phyloP scores from a whole-genome alignment of 2,113 vertebrate genomes.

The Sceloporus undulatus region DNA sequence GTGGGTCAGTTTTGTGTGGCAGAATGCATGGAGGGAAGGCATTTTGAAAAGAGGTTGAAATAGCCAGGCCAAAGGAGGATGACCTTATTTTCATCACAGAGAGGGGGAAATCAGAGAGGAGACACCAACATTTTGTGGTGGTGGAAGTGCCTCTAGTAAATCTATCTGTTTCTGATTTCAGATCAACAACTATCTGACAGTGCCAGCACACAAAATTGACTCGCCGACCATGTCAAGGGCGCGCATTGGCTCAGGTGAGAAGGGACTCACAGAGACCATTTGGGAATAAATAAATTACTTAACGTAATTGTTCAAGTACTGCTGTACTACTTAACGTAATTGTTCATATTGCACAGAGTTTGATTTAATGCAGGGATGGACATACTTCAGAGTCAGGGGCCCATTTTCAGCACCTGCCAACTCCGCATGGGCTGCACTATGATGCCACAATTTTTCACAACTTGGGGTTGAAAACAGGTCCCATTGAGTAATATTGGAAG shows the following conservation, averaged over 20 bases:
- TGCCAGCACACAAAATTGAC: constrained; percentile 86
- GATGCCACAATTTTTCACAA: too few relatives aligned
- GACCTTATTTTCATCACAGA: too few relatives aligned
- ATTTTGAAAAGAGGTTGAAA: not conserved
- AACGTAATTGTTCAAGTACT: not conserved
- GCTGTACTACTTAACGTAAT: too few relatives aligned
- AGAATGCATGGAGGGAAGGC: not conserved
- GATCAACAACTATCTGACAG: constrained; percentile 93
- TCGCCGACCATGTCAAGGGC: constrained; percentile 91
- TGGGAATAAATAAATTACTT: not conserved
- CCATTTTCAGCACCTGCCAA: too few relatives aligned
- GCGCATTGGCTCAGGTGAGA: constrained; percentile 92
- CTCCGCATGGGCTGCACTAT: too few relatives aligned
- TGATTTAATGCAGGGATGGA: too few relatives aligned
- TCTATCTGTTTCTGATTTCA: constrained; percentile 41
- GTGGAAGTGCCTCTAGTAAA: too few relatives aligned
- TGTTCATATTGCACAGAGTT: not conserved
- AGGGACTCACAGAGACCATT: too few relatives aligned
- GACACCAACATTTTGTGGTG: too few relatives aligned
- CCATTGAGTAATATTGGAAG: too few relatives aligned
- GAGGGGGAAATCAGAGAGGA: not conserved
- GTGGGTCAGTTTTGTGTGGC: not conserved
- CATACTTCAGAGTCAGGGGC: too few relatives aligned
- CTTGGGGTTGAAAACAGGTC: too few relatives aligned
- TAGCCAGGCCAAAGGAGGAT: not conserved